A percentile compares a stretch with the other conserved stretches of the same genome.
Evolutionary conservation across 2,888 invertebrate genomes (phyloP).

Genomic region (Leistus spinibarbis): DNA sequence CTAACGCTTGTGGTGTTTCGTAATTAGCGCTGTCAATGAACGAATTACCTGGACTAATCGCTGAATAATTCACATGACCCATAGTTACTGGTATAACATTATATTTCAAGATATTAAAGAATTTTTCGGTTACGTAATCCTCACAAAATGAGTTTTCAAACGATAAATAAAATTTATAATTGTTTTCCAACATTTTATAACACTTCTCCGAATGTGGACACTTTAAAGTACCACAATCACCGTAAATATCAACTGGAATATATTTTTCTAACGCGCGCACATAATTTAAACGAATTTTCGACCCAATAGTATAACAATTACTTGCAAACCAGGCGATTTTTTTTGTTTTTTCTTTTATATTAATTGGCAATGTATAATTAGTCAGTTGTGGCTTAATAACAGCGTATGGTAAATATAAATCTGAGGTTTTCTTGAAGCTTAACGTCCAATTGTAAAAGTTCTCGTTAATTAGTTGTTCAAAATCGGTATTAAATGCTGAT

Average conservation of each 20-base stretch:
- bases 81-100: conserved; percentile 43
- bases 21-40: conserved; percentile 41
- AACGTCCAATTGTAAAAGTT: conserved; percentile 64
- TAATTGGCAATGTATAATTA: conserved; percentile 43
- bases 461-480: conserved; percentile 45
- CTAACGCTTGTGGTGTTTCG: conserved; percentile 33
- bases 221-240: conserved; percentile 61
- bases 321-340: conserved; percentile 63
- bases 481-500: conserved; percentile 51
- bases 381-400: conserved; percentile 41
- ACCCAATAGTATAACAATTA: conserved; percentile 17
- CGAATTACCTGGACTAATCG: conserved; percentile 41
- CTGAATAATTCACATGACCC: conserved; percentile 40
- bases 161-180: conserved; percentile 43
- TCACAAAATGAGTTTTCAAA: conserved; percentile 43
- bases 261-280: conserved; percentile 60
- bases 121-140: conserved; percentile 44
- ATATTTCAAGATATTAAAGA: conserved; percentile 37
- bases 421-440: conserved; percentile 60
- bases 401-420: conserved; percentile 56
- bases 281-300: conserved; percentile 57
- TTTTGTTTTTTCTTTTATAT: conserved; percentile 54
- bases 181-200: conserved; percentile 58
- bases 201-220: conserved; percentile 52
- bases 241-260: conserved; percentile 67